A percentile compares a stretch with the other conserved stretches of the same genome.
These are phyloP conservation scores for Notamacropus eugenii DNA, from an alignment of 2,797 vertebrate species.

Conservation along the genomic window DNA sequence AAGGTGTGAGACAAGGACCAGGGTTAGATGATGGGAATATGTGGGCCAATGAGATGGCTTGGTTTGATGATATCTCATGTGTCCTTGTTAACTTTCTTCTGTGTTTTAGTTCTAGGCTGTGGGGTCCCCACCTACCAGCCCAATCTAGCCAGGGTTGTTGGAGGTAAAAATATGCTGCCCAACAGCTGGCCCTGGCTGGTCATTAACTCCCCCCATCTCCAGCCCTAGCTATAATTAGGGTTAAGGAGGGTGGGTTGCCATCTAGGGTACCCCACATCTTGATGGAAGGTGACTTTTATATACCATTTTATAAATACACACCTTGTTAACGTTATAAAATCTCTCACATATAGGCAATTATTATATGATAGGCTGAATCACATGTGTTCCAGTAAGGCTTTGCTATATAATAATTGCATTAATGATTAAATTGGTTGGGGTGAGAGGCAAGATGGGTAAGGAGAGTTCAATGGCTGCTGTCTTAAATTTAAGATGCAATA, in stretches of 20 bases:
- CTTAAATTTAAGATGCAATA: not conserved
- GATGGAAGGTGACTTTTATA: not conserved
- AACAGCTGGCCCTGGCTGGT: conserved; percentile 97
- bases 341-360: not conserved
- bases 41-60: not conserved
- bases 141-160: conserved; percentile 86
- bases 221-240: not conserved
- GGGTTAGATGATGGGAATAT: not conserved
- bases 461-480: not conserved
- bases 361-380: not conserved
- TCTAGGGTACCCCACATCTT: not conserved
- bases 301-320: not conserved
- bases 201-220: conserved; percentile 14
- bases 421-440: not conserved
- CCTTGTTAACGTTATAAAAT: not conserved
- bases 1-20: not conserved
- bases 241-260: not conserved
- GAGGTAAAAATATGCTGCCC: conserved; percentile 85
- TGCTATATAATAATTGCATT: not conserved
- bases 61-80: not conserved
- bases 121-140: conserved; percentile 86
- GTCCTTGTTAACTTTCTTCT: not conserved
- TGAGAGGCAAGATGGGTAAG: not conserved
- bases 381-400: not conserved
- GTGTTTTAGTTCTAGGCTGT: conserved; percentile 88